These are phyloP conservation scores for Apostichopus parvimensis DNA, from an alignment of 35 echinoderm and acorn worm species.

Conservation along the genomic window DNA sequence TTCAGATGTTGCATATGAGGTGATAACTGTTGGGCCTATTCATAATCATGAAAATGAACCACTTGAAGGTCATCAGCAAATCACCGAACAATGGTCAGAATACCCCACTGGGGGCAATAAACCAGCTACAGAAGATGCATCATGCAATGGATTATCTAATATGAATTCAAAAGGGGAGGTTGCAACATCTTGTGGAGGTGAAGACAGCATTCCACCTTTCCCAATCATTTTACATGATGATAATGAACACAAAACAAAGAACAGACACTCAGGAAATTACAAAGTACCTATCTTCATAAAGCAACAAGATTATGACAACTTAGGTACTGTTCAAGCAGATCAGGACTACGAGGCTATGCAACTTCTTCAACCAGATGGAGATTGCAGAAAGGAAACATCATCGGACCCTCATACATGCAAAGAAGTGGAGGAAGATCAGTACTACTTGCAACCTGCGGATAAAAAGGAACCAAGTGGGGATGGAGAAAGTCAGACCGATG, in stretches of 20 bases:
- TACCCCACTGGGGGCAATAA: neutral
- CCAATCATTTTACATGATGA: conserved; percentile 30
- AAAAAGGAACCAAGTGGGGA: neutral
- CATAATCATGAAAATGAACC: neutral
- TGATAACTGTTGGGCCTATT: conserved; percentile 4
- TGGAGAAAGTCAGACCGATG: neutral
- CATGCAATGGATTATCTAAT: neutral
- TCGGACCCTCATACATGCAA: neutral
- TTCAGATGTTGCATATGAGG: conserved; percentile 26
- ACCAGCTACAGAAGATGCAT: neutral
- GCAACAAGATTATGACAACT: conserved; percentile 53
- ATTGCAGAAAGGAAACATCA: neutral
- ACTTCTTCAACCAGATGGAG: neutral
- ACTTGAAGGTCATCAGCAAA: neutral
- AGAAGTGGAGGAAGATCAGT: conserved; percentile 37
- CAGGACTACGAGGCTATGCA: conserved; percentile 60
- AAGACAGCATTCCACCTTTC: conserved; percentile 27
- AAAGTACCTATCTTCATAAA: conserved; percentile 62
- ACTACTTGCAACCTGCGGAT: conserved; percentile 41
- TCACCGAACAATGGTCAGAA: neutral
- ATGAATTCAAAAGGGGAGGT: neutral
- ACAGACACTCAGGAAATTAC: conserved; percentile 47
- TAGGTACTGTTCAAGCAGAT: conserved; percentile 38
- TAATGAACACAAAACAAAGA: conserved; percentile 7
- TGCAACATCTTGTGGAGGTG: neutral